Evolutionary conservation across 2,888 invertebrate genomes (phyloP).

Genomic region (Ashinkailepas kermadecensis): DNA sequence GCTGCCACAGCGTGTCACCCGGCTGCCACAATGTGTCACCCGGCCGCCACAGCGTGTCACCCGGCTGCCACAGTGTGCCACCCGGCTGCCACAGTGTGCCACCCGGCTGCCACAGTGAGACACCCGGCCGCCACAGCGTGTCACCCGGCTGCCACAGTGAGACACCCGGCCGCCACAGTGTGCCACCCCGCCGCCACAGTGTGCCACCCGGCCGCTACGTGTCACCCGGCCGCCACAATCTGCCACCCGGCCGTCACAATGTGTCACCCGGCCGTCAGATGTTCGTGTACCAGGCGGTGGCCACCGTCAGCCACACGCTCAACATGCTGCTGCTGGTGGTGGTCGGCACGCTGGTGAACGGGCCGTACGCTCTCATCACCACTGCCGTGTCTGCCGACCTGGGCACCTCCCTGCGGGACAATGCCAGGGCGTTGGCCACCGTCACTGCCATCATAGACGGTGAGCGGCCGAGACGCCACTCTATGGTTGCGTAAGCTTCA

Average conservation of each 20-base stretch:
- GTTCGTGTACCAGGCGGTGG: slow-evolving; percentile 67
- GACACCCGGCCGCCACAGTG: neutral
- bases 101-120: neutral
- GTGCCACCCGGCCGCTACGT: neutral
- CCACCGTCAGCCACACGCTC: slow-evolving; percentile 52
- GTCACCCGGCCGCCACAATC: neutral
- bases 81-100: too few relatives aligned
- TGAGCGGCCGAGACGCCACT: slow-evolving; percentile 74
- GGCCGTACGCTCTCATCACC: slow-evolving; percentile 92
- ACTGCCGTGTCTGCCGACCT: slow-evolving; percentile 93
- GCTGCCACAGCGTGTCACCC: too few relatives aligned
- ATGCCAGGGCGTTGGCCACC: slow-evolving; percentile 82
- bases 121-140: neutral
- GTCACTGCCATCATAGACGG: slow-evolving; percentile 98
- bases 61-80: too few relatives aligned
- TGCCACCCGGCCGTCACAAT: neutral
- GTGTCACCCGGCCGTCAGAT: slow-evolving; percentile 50
- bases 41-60: too few relatives aligned
- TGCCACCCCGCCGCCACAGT: neutral
- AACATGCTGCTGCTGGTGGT: slow-evolving; percentile 62
- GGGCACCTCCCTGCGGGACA: slow-evolving; percentile 68
- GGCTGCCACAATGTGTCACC: too few relatives aligned
- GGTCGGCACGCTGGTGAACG: slow-evolving; percentile 81
- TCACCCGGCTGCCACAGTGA: neutral
- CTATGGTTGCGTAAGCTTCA: too few relatives aligned